Conservation (phyloP, 2,888 invertebrate species). For the Carterocephalus palaemon region DNA sequence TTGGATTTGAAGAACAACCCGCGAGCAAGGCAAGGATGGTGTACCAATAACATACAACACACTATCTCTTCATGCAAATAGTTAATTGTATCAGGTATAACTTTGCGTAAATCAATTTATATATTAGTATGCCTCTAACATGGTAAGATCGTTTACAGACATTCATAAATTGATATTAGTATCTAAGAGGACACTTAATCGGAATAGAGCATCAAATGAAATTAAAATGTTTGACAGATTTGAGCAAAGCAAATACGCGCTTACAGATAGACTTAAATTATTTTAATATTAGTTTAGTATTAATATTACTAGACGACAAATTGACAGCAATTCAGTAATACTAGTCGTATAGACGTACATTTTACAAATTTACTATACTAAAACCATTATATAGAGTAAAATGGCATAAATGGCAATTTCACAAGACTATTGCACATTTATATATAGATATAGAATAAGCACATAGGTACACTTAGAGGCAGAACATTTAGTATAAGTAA, state of each 20-base stretch:
- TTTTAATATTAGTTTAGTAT: conserved; percentile 54
- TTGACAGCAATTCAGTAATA: conserved; percentile 71
- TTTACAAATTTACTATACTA: conserved; percentile 22
- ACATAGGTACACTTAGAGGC: conserved; percentile 55
- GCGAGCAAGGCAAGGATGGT: too few relatives aligned
- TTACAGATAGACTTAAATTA: conserved; percentile 48
- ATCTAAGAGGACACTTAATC: background rate
- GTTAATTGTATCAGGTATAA: too few relatives aligned
- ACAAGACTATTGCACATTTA: conserved; percentile 25
- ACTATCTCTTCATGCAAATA: too few relatives aligned
- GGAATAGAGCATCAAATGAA: conserved; percentile 10
- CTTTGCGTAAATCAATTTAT: too few relatives aligned
- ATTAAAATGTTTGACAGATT: conserved; percentile 32
- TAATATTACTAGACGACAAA: conserved; percentile 68
- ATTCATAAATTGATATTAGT: too few relatives aligned
- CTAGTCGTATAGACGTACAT: conserved; percentile 50
- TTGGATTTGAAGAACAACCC: too few relatives aligned
- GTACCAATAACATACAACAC: too few relatives aligned
- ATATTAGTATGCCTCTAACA: too few relatives aligned
- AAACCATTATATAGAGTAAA: conserved; percentile 21
- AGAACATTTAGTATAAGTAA: conserved; percentile 40
- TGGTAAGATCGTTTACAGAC: too few relatives aligned
- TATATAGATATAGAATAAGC: conserved; percentile 48
- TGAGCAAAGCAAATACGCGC: conserved; percentile 55
- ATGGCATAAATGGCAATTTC: conserved; percentile 24